A percentile compares a stretch with the other conserved stretches of the same genome.
Conservation (phyloP, 1,140 invertebrate species). For the Alviniconcha marisindica region DNA sequence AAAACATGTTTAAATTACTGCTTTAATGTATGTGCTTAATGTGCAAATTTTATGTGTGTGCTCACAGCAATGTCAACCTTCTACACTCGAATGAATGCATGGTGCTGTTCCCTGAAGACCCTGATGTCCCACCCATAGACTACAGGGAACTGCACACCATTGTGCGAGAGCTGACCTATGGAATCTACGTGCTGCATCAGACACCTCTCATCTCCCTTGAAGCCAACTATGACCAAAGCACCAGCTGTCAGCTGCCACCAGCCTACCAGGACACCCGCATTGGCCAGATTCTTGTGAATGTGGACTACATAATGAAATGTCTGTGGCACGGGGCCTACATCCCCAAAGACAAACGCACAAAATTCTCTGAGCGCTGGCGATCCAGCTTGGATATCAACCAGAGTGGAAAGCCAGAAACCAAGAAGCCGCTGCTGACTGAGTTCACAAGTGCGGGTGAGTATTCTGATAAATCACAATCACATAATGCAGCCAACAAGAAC, state of each 20-base stretch:
- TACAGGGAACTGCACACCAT: conserved; percentile 74
- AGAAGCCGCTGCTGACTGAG: conserved; percentile 72
- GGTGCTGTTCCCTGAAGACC: conserved; percentile 54
- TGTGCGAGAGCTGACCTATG: conserved; percentile 73
- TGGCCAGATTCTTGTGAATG: conserved; percentile 71
- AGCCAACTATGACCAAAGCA: conserved; percentile 73
- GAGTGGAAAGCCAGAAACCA: conserved; percentile 71
- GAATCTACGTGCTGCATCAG: conserved; percentile 75
- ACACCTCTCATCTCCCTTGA: conserved; percentile 72
- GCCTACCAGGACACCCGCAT: conserved; percentile 74
- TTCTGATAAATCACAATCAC: no score
- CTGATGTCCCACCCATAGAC: conserved; percentile 46
- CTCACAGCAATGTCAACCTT: conserved; percentile 23
- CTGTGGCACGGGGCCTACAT: conserved; percentile 76
- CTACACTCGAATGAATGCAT: conserved; percentile 49
- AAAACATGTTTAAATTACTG: no score
- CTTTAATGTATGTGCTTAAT: no score
- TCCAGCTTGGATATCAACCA: conserved; percentile 70
- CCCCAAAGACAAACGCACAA: conserved; percentile 74
- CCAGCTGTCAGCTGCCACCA: conserved; percentile 72
- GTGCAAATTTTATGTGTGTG: no score
- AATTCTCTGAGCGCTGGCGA: conserved; percentile 75
- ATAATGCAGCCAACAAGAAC: no score
- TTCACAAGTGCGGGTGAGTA: conserved; percentile 73
- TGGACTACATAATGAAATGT: conserved; percentile 76